phyloP scores from a whole-genome alignment of 2,113 vertebrate species.

The Ameiurus melas region DNA sequence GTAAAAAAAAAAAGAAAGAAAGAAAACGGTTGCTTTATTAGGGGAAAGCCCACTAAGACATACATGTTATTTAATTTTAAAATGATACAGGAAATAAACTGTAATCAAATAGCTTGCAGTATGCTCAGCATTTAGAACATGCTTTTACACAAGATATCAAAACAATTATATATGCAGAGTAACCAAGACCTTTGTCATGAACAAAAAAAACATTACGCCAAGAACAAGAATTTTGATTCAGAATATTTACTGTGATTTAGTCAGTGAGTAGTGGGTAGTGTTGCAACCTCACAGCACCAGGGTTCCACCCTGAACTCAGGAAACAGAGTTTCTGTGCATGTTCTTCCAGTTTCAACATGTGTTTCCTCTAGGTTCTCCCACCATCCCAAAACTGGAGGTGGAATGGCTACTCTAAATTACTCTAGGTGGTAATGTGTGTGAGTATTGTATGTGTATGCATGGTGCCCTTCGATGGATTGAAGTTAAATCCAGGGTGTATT shows the following conservation, averaged over 20 bases:
- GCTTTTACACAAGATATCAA: background rate
- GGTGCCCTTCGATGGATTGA: background rate
- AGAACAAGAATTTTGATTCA: background rate
- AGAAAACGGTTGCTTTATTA: background rate
- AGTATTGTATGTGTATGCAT: background rate
- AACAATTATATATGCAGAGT: background rate
- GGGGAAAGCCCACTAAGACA: background rate
- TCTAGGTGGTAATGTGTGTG: background rate
- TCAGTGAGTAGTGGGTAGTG: background rate
- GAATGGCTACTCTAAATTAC: background rate
- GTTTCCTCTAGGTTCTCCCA: background rate
- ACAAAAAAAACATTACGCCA: background rate
- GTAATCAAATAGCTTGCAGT: background rate
- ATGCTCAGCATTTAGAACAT: slow-evolving; percentile 1
- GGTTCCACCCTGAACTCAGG: background rate
- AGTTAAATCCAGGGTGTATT: background rate
- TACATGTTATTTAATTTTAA: background rate
- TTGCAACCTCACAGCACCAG: background rate
- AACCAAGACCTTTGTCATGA: background rate
- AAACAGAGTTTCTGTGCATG: background rate
- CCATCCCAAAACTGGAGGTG: background rate
- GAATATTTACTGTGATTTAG: background rate
- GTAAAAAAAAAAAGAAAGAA: background rate
- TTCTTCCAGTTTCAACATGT: background rate
- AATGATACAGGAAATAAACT: background rate